phyloP scores from a whole-genome alignment of 2,797 vertebrate genomes.

The Fratercula arctica region DNA sequence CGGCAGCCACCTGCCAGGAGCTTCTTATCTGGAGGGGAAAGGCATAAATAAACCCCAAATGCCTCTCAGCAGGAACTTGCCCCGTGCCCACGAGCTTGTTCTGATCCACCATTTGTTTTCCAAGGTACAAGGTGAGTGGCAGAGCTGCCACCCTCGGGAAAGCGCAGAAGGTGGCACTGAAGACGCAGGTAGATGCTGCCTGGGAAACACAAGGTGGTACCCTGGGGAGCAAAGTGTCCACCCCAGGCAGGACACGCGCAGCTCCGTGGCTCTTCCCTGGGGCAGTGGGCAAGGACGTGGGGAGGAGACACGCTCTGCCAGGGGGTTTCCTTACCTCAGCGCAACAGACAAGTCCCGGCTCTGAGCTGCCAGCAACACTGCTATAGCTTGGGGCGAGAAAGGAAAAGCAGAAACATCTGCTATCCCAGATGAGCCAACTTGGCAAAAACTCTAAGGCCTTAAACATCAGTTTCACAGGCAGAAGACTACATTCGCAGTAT shows the following conservation, averaged over 20 bases:
- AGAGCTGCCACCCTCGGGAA: not conserved
- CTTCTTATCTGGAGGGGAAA: not conserved
- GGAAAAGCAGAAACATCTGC: slow-evolving; percentile 45
- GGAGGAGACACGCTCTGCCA: not conserved
- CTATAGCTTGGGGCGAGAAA: not conserved
- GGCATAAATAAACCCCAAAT: not conserved
- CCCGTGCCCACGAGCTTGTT: rapidly evolving
- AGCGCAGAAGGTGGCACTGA: not conserved
- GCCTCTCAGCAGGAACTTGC: not conserved
- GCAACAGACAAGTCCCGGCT: not conserved
- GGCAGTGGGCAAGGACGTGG: not conserved
- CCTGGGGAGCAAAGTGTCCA: not conserved
- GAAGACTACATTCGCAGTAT: not conserved
- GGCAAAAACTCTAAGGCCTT: not conserved
- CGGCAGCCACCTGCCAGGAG: not conserved
- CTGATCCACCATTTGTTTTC: not conserved
- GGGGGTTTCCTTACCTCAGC: not conserved
- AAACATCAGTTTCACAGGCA: not conserved
- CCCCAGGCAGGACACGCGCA: rapidly evolving
- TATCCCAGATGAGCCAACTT: not conserved
- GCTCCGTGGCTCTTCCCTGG: not conserved
- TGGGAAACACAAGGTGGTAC: not conserved
- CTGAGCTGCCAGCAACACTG: not conserved
- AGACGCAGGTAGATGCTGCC: not conserved
- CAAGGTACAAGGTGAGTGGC: rapidly evolving